Base-by-base conservation (phyloP, 1,140 invertebrate species). In the Oryctes rhinoceros region DNA sequence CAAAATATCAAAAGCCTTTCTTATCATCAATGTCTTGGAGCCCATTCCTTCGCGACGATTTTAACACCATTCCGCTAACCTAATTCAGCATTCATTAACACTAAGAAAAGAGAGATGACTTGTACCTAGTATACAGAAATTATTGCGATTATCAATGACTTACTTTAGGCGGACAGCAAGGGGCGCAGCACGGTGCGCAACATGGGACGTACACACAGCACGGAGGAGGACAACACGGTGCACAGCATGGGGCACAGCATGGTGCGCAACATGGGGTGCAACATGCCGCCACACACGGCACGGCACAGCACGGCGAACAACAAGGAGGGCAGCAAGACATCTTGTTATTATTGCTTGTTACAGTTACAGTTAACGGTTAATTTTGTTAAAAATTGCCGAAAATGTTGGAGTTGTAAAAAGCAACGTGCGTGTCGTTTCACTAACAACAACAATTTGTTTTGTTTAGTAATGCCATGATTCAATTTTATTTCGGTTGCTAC, bases 311-410 rank as follows among this genome's bases (percentile, higher is more conserved):
- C 15, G 37, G 75, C n/a, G 39, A 53, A 48, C 75, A 75, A 24
- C 71, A 76, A 39, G 75, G 39, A 44, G 75, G 75, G 48, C 75
- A 76, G 48, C 39, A 47, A 76, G 75, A 76, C 48, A 76, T 71
- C 24, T 37, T 71, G 65, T 71, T 24, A 24, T 24, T 10, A 9
- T 71, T 71, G 35, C 11, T 71, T 15, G 13, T n/a, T n/a, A 13
- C 7, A 71, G 65, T 71, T 71, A 71, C 9, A 13, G 53, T 4
- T n/a, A 71, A 37, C 18, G 24, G 11, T 71, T 71, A 71, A 71
- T 71, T 71, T 71, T 35, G 65, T 11, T 9, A 35, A 15, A 71
- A 37, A 71, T 35, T 71, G 65, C 65, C 65, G 65, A 71, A 71
- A 59, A 59, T 4, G 5, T 71, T 30, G 65, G 24, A 71, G 7